Evolutionary conservation across 2,888 invertebrate genomes (phyloP).

Genomic region (Empis stercorea): DNA sequence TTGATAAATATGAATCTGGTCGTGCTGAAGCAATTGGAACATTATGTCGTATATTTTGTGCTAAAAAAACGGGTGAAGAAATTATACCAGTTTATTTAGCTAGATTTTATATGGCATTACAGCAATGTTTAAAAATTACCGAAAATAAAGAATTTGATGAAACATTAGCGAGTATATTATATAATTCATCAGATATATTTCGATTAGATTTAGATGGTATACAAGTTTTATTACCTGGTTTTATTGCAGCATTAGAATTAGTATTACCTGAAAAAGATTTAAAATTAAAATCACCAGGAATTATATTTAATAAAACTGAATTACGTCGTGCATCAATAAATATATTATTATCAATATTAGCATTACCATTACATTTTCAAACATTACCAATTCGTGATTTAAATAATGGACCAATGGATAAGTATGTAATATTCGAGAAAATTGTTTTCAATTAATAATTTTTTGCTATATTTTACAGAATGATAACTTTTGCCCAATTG

Average conservation of each 20-base stretch:
- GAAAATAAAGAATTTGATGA: conserved; percentile 57
- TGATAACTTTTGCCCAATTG: conserved; percentile 51
- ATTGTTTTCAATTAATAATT: conserved; percentile 19
- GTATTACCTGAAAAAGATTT: conserved; percentile 79
- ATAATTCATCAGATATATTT: conserved; percentile 78
- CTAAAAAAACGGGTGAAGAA: conserved; percentile 88
- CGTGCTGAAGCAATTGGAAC: conserved; percentile 92
- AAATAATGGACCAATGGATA: conserved; percentile 42
- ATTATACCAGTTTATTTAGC: conserved; percentile 88
- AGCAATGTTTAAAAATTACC: conserved; percentile 66
- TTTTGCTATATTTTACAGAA: conserved; percentile 22
- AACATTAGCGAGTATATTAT: conserved; percentile 74
- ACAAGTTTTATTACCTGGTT: conserved; percentile 77
- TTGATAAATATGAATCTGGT: conserved; percentile 70
- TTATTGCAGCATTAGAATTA: conserved; percentile 79
- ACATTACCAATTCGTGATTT: conserved; percentile 60
- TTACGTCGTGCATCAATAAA: conserved; percentile 86
- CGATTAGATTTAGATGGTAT: conserved; percentile 86
- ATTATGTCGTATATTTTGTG: conserved; percentile 88
- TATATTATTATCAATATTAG: conserved; percentile 77
- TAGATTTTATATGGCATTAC: conserved; percentile 82
- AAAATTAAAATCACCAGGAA: conserved; percentile 54
- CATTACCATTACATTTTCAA: conserved; percentile 86
- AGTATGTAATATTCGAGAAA: conserved; percentile 20
- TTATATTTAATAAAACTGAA: conserved; percentile 52